Evolutionary conservation across 1,140 invertebrate species (phyloP).

Genomic region (Eulimnadia texana): DNA sequence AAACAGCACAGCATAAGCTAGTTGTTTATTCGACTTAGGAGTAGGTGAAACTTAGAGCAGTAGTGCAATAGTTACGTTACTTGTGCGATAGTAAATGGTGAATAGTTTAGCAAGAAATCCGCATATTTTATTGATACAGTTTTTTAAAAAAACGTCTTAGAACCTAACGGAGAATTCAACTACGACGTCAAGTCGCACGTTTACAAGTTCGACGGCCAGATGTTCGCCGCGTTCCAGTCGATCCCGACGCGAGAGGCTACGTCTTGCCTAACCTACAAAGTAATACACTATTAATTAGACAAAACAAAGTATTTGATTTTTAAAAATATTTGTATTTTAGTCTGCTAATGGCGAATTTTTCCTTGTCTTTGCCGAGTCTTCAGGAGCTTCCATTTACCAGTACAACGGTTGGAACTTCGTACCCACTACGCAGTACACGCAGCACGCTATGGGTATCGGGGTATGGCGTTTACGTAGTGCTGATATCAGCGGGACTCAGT

Average conservation of each 20-base stretch:
- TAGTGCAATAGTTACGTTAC: no score
- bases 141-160: conserved; percentile 4
- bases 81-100: no score
- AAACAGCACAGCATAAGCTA: no score
- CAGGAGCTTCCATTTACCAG: conserved; percentile 25
- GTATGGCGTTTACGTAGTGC: conserved; percentile 6
- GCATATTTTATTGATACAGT: background rate
- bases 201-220: conserved; percentile 27
- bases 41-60: no score
- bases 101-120: background rate
- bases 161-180: conserved; percentile 15
- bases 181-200: conserved; percentile 23
- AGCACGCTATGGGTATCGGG: conserved; percentile 17
- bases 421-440: conserved; percentile 14
- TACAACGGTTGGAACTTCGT: conserved; percentile 34
- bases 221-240: conserved; percentile 32
- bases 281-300: background rate
- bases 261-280: conserved; percentile 20
- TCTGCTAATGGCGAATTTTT: conserved; percentile 18
- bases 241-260: conserved; percentile 22
- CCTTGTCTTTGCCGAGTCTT: conserved; percentile 19
- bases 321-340: conserved; percentile 9
- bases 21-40: conserved; percentile 15
- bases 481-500: background rate
- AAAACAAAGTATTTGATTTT: background rate